phyloP scores from a whole-genome alignment of 1,140 invertebrate genomes.

The Brachionus koreanus region DNA sequence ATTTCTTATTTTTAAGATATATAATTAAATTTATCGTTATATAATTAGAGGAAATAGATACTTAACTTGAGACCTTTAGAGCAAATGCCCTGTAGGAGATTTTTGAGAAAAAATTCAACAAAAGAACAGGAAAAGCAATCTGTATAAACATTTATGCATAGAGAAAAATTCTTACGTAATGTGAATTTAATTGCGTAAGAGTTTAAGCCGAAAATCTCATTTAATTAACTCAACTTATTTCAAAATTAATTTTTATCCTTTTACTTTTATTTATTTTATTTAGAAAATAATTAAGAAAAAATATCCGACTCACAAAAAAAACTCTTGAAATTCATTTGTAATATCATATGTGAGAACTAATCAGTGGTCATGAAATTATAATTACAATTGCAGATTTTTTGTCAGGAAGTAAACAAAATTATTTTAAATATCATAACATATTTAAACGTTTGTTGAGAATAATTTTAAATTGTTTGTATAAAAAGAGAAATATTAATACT shows the following conservation, averaged over 20 bases:
- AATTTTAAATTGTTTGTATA: neutral
- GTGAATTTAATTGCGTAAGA: neutral
- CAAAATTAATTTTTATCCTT: neutral
- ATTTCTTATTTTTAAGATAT: neutral
- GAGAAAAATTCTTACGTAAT: neutral
- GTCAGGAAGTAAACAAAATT: neutral
- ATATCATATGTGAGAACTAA: neutral
- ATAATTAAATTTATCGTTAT: neutral
- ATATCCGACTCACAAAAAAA: too few relatives aligned
- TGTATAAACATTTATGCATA: neutral
- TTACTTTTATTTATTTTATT: too few relatives aligned
- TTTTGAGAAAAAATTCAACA: neutral
- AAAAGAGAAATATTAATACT: neutral
- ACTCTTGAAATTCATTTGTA: neutral
- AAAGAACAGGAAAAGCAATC: neutral
- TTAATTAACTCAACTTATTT: conserved; percentile 3
- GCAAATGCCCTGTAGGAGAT: neutral
- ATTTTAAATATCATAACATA: neutral
- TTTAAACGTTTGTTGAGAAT: neutral
- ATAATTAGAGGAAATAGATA: neutral
- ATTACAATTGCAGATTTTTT: neutral
- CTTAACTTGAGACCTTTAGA: neutral
- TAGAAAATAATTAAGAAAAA: too few relatives aligned
- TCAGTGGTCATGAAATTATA: neutral
- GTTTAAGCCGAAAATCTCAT: neutral